Evolutionary conservation across 2,797 vertebrate species (phyloP).

Genomic region (Nyctibius grandis): DNA sequence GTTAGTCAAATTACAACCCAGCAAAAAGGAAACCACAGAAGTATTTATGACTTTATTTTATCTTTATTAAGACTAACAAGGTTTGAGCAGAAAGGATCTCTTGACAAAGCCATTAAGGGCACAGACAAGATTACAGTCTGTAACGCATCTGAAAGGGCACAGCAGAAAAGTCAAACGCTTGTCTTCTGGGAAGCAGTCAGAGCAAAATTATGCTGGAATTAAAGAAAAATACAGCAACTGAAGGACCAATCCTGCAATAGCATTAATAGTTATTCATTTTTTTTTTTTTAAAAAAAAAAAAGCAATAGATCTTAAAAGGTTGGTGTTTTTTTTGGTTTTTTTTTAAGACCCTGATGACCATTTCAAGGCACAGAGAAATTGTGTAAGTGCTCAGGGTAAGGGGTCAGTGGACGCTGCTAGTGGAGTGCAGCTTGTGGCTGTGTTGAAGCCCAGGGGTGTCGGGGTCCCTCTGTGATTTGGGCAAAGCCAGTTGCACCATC

Average conservation of each 20-base stretch:
- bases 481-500: background rate
- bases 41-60: conserved; percentile 52
- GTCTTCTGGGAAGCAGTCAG: background rate
- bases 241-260: background rate
- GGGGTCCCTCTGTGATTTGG: background rate
- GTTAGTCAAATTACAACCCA: conserved; percentile 37
- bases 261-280: background rate
- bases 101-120: conserved; percentile 43
- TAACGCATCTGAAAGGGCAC: background rate
- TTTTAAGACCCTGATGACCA: background rate
- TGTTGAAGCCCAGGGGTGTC: background rate
- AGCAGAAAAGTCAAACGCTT: background rate
- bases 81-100: conserved; percentile 39
- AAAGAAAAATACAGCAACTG: background rate
- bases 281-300: background rate
- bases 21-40: conserved; percentile 28
- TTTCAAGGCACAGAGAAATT: background rate
- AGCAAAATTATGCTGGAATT: conserved; percentile 21
- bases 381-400: background rate
- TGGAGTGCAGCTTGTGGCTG: background rate
- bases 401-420: no score
- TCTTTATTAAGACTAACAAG: conserved; percentile 51
- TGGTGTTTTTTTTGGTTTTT: background rate
- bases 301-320: background rate
- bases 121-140: conserved; percentile 20